Percentiles rank a stretch among this genome's conserved stretches.
These are phyloP conservation scores for Ara ararauna DNA, from an alignment of 2,797 vertebrate genomes.

Conservation along the genomic window DNA sequence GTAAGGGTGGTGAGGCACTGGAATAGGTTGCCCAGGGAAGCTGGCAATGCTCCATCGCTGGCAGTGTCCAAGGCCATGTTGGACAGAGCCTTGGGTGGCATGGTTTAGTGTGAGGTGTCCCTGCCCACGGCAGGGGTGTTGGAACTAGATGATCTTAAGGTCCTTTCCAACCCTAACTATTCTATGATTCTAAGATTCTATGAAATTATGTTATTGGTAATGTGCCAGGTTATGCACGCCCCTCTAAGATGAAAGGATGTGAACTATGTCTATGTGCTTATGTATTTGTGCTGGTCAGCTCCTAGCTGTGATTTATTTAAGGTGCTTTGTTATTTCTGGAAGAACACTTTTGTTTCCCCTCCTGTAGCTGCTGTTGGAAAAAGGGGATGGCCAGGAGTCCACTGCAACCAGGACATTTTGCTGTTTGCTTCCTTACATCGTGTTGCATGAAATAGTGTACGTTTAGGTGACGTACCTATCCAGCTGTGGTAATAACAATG, in stretches of 20 bases:
- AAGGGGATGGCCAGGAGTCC: not conserved
- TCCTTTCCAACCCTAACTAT: too few relatives aligned
- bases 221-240: not conserved
- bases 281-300: fast-evolving
- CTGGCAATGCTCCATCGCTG: too few relatives aligned
- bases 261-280: not conserved
- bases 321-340: not conserved
- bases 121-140: too few relatives aligned
- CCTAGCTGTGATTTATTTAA: not conserved
- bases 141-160: too few relatives aligned
- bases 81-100: too few relatives aligned
- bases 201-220: not conserved
- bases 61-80: too few relatives aligned
- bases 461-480: not conserved
- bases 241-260: not conserved
- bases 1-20: too few relatives aligned
- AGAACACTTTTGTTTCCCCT: not conserved
- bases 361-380: not conserved
- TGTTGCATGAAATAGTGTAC: not conserved
- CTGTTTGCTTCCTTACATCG: fast-evolving
- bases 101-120: too few relatives aligned
- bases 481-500: not conserved
- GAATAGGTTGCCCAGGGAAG: too few relatives aligned
- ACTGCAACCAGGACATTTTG: fast-evolving
- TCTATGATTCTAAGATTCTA: too few relatives aligned